These are phyloP conservation scores for Hemiscyllium ocellatum DNA, from an alignment of 2,113 vertebrate genomes.

Conservation along the genomic window DNA sequence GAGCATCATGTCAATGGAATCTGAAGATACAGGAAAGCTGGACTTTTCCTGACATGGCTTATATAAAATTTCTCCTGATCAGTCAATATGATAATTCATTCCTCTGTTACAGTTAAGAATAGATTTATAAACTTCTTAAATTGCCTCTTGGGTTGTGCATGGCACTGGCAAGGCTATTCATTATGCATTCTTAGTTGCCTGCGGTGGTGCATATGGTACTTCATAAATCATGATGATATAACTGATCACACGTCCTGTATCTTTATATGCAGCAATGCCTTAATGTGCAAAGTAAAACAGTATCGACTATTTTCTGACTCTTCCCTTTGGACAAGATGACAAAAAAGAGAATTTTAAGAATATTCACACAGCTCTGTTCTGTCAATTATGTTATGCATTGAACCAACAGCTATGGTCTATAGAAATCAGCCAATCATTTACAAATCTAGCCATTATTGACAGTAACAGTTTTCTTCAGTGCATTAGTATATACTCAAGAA, in stretches of 20 bases:
- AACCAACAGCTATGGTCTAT: not conserved
- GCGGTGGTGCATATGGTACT: not conserved
- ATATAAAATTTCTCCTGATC: not conserved
- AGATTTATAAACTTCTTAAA: not conserved
- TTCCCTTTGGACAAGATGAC: not conserved
- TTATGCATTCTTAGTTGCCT: not conserved
- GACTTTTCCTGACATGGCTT: not conserved
- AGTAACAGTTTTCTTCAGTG: not conserved
- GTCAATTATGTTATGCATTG: not conserved
- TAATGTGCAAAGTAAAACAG: too few relatives aligned
- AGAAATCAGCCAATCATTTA: not conserved
- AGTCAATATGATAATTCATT: not conserved
- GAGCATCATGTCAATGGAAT: not conserved
- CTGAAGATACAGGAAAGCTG: not conserved
- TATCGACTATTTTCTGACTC: not conserved
- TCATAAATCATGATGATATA: too few relatives aligned
- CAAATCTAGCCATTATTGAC: not conserved
- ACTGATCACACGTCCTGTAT: too few relatives aligned
- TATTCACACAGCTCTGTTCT: not conserved
- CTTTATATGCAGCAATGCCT: too few relatives aligned
- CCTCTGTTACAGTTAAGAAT: not conserved
- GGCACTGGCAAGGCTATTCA: not conserved
- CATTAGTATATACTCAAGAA: not conserved
- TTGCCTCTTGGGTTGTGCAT: not conserved
- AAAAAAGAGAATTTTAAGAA: not conserved